Percentiles rank a stretch among this genome's conserved stretches.
These are phyloP conservation scores for Ormyrus thymus DNA, from an alignment of 2,888 invertebrate genomes.

Conservation along the genomic window DNA sequence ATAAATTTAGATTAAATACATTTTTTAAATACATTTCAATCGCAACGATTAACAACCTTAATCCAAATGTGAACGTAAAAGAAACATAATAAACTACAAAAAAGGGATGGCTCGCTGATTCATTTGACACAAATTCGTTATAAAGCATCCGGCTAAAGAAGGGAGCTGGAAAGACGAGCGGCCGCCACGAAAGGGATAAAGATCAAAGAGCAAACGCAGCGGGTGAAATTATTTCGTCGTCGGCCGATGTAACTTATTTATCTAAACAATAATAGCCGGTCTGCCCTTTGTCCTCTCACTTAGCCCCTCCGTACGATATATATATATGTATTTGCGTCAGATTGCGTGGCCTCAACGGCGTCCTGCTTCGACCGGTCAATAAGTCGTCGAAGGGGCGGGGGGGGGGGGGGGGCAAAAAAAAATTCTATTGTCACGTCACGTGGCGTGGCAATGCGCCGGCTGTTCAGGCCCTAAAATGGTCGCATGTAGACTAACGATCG, in stretches of 20 bases:
- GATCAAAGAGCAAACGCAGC: slow-evolving; percentile 47
- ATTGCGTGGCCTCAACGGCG: slow-evolving; percentile 56
- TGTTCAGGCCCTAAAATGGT: slow-evolving; percentile 55
- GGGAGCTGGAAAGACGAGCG: background rate
- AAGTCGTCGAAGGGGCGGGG: slow-evolving; percentile 50
- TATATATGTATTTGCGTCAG: slow-evolving; percentile 42
- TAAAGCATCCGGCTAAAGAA: background rate
- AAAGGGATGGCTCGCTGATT: background rate
- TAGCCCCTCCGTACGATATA: background rate
- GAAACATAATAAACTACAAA: background rate
- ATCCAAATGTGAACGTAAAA: background rate
- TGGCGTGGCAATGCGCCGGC: slow-evolving; percentile 51
- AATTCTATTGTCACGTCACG: slow-evolving; percentile 61
- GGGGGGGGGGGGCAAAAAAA: slow-evolving; percentile 50
- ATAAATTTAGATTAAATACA: too few relatives aligned
- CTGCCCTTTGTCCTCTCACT: slow-evolving; percentile 27
- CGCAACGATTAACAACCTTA: slow-evolving; percentile 7
- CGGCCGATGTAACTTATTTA: slow-evolving; percentile 48
- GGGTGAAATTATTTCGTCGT: slow-evolving; percentile 36
- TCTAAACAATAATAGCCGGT: slow-evolving; percentile 50
- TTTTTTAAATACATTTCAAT: background rate
- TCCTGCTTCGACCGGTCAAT: slow-evolving; percentile 55
- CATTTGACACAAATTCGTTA: too few relatives aligned
- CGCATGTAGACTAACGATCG: slow-evolving; percentile 59
- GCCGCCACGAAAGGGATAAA: slow-evolving; percentile 34